phyloP scores from a whole-genome alignment of 2,888 invertebrate genomes.

The Cheilosia grossa region DNA sequence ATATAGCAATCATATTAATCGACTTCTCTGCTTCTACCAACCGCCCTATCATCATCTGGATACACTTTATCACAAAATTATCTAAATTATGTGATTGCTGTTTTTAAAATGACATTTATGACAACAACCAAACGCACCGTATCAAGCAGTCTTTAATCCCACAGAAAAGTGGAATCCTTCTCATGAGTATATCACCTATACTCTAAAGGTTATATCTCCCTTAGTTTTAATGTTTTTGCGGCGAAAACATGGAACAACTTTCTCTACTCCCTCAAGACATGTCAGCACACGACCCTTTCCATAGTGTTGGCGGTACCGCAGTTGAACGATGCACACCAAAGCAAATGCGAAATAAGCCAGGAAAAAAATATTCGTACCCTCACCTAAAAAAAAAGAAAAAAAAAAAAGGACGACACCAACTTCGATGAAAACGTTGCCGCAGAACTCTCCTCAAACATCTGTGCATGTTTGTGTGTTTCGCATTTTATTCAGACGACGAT shows the following conservation, averaged over 20 bases:
- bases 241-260: conserved; percentile 41
- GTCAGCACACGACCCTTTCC: conserved; percentile 39
- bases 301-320: conserved; percentile 21
- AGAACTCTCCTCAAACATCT: conserved; percentile 27
- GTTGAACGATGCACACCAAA: conserved; percentile 38
- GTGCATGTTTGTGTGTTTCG: conserved; percentile 31
- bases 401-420: conserved; percentile 33
- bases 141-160: conserved; percentile 32
- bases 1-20: no score
- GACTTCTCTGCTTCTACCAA: no score
- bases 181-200: conserved; percentile 30
- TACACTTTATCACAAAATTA: conserved; percentile 44
- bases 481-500: conserved; percentile 43
- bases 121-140: conserved; percentile 25
- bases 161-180: conserved; percentile 22
- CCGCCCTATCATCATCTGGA: not conserved
- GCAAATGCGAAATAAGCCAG: conserved; percentile 39
- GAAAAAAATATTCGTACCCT: not conserved
- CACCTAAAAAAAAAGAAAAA: conserved; percentile 17
- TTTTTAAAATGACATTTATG: conserved; percentile 46
- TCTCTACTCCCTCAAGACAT: conserved; percentile 45
- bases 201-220: conserved; percentile 11
- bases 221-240: conserved; percentile 2
- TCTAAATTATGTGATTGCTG: conserved; percentile 51
- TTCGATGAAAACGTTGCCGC: conserved; percentile 50